Conservation (phyloP, 2,888 invertebrate species). For the Drosophila melanosoma region DNA sequence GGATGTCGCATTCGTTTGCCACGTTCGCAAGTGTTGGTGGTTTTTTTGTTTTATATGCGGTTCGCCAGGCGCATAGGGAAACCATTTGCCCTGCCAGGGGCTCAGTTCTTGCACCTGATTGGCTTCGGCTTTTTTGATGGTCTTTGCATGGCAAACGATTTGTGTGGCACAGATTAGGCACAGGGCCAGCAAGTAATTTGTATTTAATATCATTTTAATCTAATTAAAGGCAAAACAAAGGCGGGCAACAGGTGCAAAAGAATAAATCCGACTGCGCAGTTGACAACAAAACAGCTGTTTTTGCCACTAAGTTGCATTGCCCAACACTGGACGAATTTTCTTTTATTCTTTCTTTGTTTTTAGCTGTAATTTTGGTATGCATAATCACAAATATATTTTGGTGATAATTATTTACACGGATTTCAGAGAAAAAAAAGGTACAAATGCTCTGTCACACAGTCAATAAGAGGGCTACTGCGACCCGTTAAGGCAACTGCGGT, state of each 20-base stretch:
- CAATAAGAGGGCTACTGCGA: conserved; percentile 3
- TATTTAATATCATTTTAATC: conserved; percentile 46
- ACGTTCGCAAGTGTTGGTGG: conserved; percentile 47
- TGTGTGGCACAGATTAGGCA: conserved; percentile 28
- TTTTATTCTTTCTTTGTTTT: conserved; percentile 24
- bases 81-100: conserved; percentile 60
- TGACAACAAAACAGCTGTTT: conserved; percentile 55
- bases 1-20: background rate
- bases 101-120: conserved; percentile 48
- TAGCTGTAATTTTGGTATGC: conserved; percentile 35
- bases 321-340: conserved; percentile 26
- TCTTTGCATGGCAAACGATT: conserved; percentile 46
- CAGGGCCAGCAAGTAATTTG: conserved; percentile 18
- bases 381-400: conserved; percentile 41
- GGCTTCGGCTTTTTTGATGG: conserved; percentile 79
- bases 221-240: conserved; percentile 47
- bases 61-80: conserved; percentile 56
- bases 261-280: conserved; percentile 57
- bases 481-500: conserved; percentile 37
- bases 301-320: conserved; percentile 1
- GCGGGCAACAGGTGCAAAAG: conserved; percentile 44
- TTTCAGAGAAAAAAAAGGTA: conserved; percentile 18
- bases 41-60: conserved; percentile 5
- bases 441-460: conserved; percentile 40
- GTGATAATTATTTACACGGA: conserved; percentile 42